Evolutionary conservation across 2,113 vertebrate genomes (phyloP).

Genomic region (Petrocephalus zakoni): DNA sequence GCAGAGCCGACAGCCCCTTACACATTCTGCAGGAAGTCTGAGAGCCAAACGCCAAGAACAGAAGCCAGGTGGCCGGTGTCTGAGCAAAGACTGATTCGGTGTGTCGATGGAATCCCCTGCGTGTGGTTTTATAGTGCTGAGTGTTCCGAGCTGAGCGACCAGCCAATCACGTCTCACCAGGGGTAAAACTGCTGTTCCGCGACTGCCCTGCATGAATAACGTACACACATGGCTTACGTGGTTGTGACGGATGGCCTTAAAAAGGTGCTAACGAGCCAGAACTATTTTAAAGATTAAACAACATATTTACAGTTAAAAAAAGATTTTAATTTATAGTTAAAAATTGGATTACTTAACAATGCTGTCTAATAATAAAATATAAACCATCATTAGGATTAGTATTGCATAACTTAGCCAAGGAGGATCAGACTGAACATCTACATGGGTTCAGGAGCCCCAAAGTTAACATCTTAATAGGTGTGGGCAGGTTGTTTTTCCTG

Average conservation of each 20-base stretch:
- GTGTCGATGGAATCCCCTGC: slow-evolving; percentile 31
- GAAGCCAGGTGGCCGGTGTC: background rate
- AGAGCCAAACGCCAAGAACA: slow-evolving; percentile 36
- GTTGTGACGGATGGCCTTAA: background rate
- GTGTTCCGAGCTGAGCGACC: slow-evolving; percentile 24
- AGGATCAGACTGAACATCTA: background rate
- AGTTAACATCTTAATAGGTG: background rate
- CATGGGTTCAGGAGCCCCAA: background rate
- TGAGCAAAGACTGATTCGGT: slow-evolving; percentile 13
- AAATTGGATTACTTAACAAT: background rate
- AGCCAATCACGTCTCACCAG: slow-evolving; percentile 47
- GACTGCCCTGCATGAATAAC: background rate
- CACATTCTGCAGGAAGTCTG: slow-evolving; percentile 67
- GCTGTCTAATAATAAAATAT: background rate
- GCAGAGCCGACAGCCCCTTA: slow-evolving; percentile 83
- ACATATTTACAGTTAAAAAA: background rate
- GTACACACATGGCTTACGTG: background rate
- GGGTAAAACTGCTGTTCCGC: background rate
- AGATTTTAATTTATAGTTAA: too few relatives aligned
- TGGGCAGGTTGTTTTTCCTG: background rate
- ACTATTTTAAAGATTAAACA: background rate
- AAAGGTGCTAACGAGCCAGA: background rate
- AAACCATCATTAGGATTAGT: background rate
- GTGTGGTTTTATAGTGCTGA: slow-evolving; percentile 47
- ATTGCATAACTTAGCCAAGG: background rate